phyloP scores from a whole-genome alignment of 1,140 invertebrate species.

The Aricia agestis region DNA sequence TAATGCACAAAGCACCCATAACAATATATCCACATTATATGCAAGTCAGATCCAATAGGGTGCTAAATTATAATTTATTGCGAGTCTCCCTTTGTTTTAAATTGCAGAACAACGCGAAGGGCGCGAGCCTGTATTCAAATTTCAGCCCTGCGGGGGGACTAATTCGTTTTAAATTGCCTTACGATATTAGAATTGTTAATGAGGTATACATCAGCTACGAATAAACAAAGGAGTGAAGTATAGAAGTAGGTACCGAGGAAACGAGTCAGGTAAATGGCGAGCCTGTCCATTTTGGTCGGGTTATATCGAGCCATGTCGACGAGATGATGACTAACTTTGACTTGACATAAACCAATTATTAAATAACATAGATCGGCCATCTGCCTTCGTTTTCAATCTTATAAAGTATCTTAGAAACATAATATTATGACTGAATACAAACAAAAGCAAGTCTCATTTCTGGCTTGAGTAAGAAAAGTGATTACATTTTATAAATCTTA shows the following conservation, averaged over 20 bases:
- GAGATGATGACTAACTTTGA: too few species aligned
- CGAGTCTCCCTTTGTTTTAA: conserved; percentile 65
- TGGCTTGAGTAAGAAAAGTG: too few species aligned
- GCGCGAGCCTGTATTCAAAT: conserved; percentile 70
- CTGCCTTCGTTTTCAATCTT: too few species aligned
- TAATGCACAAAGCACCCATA: neutral
- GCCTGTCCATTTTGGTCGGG: too few species aligned
- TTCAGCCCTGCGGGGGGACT: conserved; percentile 59
- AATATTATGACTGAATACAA: too few species aligned
- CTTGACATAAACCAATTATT: too few species aligned
- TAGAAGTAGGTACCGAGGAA: conserved; percentile 5
- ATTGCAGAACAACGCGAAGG: conserved; percentile 48
- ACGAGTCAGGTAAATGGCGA: too few species aligned
- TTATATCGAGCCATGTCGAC: too few species aligned
- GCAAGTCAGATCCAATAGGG: conserved; percentile 34
- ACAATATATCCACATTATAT: conserved; percentile 1
- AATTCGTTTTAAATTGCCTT: conserved; percentile 75
- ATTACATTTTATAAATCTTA: too few species aligned
- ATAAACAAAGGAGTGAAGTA: conserved; percentile 62
- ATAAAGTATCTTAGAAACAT: too few species aligned
- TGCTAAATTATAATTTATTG: conserved; percentile 68
- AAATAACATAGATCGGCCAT: too few species aligned
- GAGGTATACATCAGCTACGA: conserved; percentile 61
- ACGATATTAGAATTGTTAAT: conserved; percentile 59
- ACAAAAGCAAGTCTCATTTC: too few species aligned